These are phyloP conservation scores for Parelbella ahira DNA, from an alignment of 2,888 invertebrate genomes.

Conservation along the genomic window DNA sequence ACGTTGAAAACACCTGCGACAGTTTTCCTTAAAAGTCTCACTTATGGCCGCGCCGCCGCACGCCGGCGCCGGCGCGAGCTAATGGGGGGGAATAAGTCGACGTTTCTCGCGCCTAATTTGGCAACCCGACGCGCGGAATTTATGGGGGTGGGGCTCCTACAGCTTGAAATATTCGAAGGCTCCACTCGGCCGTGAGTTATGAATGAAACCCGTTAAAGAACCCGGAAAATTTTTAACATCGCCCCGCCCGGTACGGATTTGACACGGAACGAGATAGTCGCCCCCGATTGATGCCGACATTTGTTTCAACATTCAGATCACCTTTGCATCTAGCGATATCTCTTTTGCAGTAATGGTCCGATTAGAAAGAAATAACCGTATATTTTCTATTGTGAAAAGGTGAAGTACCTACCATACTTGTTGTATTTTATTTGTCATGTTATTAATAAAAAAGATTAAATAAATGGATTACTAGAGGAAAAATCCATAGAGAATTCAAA, in stretches of 20 bases:
- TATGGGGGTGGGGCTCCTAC: constrained; percentile 69
- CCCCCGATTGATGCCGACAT: constrained; percentile 30
- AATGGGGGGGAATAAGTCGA: constrained; percentile 72
- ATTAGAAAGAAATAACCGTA: no score
- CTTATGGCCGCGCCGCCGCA: constrained; percentile 31
- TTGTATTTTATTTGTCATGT: no score
- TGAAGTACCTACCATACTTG: no score
- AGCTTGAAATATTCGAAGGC: constrained; percentile 78
- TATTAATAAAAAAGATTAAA: no score
- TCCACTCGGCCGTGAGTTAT: constrained; percentile 79
- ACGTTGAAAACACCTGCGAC: constrained; percentile 62
- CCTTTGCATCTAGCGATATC: neutral
- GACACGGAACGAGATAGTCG: constrained; percentile 37
- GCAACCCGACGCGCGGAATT: constrained; percentile 79
- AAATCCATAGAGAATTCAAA: neutral
- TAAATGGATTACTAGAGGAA: no score
- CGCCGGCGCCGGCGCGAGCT: constrained; percentile 43
- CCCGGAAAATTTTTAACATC: constrained; percentile 77
- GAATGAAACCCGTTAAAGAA: constrained; percentile 79
- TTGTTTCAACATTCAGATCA: constrained; percentile 15
- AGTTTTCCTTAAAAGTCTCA: constrained; percentile 58
- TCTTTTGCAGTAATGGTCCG: no score
- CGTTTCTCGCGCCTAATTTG: constrained; percentile 78
- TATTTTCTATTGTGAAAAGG: no score
- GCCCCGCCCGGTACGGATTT: constrained; percentile 44